Conservation (phyloP, 2,888 invertebrate species). For the Dicycla oo region DNA sequence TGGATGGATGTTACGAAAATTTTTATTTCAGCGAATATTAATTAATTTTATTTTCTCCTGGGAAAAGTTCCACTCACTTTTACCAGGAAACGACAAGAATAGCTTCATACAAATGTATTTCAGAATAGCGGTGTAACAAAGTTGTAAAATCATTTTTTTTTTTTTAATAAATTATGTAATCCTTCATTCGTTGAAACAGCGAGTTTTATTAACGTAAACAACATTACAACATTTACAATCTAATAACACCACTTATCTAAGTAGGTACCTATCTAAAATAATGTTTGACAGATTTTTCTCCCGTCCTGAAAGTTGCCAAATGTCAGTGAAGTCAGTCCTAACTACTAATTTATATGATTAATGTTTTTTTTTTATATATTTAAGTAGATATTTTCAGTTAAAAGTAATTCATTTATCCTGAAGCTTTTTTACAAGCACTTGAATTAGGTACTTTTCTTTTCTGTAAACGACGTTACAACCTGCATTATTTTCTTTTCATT, state of each 20-base stretch:
- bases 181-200: slow-evolving; percentile 8
- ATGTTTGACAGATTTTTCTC: not conserved
- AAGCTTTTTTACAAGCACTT: not conserved
- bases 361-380: not conserved
- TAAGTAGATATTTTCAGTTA: not conserved
- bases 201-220: slow-evolving; percentile 15
- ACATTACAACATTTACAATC: not conserved
- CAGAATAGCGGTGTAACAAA: slow-evolving; percentile 25
- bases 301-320: not conserved
- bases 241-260: not conserved
- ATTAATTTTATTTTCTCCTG: slow-evolving; percentile 12
- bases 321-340: not conserved
- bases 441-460: not conserved
- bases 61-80: slow-evolving; percentile 18
- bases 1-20: not conserved
- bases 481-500: not conserved
- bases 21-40: not conserved
- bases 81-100: slow-evolving; percentile 28
- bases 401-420: not conserved
- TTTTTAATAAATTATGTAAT: slow-evolving; percentile 32
- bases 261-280: not conserved
- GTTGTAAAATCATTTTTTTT: slow-evolving; percentile 32
- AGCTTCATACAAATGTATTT: slow-evolving; percentile 29
- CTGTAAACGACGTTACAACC: not conserved
- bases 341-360: not conserved